A percentile compares a stretch with the other conserved stretches of the same genome.
Evolutionary conservation across 1,140 invertebrate genomes (phyloP).

Genomic region (Achroia grisella): DNA sequence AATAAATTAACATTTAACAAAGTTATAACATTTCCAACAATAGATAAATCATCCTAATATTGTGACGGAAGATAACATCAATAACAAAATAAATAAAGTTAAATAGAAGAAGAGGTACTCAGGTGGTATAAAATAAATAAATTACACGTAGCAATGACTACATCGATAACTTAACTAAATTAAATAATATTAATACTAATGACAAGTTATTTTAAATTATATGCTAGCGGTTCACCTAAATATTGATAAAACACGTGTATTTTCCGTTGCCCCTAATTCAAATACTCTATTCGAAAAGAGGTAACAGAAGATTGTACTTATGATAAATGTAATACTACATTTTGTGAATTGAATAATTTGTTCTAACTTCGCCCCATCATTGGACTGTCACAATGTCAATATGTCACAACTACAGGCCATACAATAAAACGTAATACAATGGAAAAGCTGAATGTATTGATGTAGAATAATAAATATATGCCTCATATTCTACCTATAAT

Average conservation of each 20-base stretch:
- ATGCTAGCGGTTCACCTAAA: slow-evolving; percentile 65
- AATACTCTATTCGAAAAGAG: slow-evolving; percentile 50
- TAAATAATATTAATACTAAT: slow-evolving; percentile 72
- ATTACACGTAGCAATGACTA: slow-evolving; percentile 54
- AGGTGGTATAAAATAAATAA: slow-evolving; percentile 67
- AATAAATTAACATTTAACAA: background rate
- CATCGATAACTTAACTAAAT: slow-evolving; percentile 54
- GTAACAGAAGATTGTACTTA: slow-evolving; percentile 70
- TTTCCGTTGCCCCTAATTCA: slow-evolving; percentile 67
- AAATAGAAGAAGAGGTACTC: slow-evolving; percentile 64
- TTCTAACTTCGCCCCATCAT: slow-evolving; percentile 1
- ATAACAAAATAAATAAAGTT: slow-evolving; percentile 31
- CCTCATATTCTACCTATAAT: no score
- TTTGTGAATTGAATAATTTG: slow-evolving; percentile 15
- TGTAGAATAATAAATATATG: no score
- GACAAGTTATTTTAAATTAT: slow-evolving; percentile 69
- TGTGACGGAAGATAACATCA: slow-evolving; percentile 16
- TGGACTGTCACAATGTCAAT: background rate
- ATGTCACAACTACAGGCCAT: background rate
- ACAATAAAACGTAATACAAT: no score
- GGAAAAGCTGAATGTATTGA: no score
- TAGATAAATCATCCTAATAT: background rate
- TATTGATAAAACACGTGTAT: slow-evolving; percentile 48
- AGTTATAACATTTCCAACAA: background rate
- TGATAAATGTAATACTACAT: slow-evolving; percentile 32